phyloP scores from a whole-genome alignment of 2,888 invertebrate genomes.

The Rhyacophila evoluta region DNA sequence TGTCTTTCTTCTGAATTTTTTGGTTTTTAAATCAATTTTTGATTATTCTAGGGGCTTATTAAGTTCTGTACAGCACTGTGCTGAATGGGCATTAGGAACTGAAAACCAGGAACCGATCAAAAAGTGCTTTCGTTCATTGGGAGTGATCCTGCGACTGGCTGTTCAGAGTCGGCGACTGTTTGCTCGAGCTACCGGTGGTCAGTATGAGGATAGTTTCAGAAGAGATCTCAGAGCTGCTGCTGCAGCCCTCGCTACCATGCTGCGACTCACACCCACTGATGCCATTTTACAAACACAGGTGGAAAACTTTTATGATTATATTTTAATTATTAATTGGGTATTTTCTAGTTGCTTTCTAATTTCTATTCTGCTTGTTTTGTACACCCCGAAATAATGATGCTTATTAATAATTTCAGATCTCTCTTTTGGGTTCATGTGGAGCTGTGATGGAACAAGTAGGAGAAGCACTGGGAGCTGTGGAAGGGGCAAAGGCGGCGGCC shows the following conservation, averaged over 20 bases:
- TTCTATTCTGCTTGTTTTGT: too few relatives aligned
- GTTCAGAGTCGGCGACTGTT: constrained; percentile 89
- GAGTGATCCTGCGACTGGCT: constrained; percentile 92
- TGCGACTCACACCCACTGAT: constrained; percentile 77
- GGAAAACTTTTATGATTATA: too few relatives aligned
- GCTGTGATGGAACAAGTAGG: constrained; percentile 86
- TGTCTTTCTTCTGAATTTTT: too few relatives aligned
- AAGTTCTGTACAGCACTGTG: constrained; percentile 90
- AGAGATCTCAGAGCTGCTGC: constrained; percentile 86
- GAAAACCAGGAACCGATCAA: constrained; percentile 91
- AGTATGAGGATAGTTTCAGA: constrained; percentile 89
- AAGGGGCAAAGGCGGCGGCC: constrained; percentile 81
- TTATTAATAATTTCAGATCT: constrained; percentile 74
- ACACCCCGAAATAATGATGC: too few relatives aligned
- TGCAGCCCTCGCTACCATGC: constrained; percentile 82
- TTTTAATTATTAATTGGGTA: too few relatives aligned
- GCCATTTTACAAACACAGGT: constrained; percentile 84
- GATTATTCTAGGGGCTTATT: constrained; percentile 77
- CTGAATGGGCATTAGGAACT: constrained; percentile 86
- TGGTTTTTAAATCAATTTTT: too few relatives aligned
- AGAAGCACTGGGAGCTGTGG: constrained; percentile 79
- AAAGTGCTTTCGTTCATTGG: constrained; percentile 90
- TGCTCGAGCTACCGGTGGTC: constrained; percentile 87
- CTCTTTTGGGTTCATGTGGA: constrained; percentile 84
- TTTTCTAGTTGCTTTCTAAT: too few relatives aligned